A percentile compares a stretch with the other conserved stretches of the same genome.
These are phyloP conservation scores for Lithosia quadra DNA, from an alignment of 2,888 invertebrate genomes.

Conservation along the genomic window DNA sequence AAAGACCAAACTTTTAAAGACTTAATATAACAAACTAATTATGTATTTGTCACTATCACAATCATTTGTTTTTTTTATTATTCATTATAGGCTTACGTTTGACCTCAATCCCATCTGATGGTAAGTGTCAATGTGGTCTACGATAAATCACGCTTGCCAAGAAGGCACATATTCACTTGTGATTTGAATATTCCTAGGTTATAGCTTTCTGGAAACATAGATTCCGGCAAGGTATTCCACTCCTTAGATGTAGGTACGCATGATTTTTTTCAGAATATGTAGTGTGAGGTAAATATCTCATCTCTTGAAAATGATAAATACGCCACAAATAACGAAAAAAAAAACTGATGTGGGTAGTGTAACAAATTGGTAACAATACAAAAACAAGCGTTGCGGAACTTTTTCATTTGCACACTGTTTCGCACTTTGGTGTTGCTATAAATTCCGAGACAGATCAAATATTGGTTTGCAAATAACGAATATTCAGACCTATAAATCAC, in stretches of 20 bases:
- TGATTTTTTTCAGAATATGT: neutral
- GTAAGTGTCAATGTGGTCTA: too few relatives aligned
- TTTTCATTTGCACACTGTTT: constrained; percentile 82
- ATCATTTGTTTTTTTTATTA: too few relatives aligned
- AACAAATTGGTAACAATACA: constrained; percentile 79
- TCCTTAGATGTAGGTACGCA: too few relatives aligned
- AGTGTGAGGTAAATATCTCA: too few relatives aligned
- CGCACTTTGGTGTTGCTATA: constrained; percentile 78
- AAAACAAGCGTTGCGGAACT: constrained; percentile 77
- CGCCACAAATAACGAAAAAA: neutral
- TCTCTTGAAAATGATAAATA: constrained; percentile 6
- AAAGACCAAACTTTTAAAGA: constrained; percentile 14
- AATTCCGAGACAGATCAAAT: constrained; percentile 68
- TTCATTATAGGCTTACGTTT: too few relatives aligned
- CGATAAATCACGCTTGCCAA: too few relatives aligned
- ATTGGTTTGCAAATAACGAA: constrained; percentile 48
- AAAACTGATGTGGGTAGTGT: constrained; percentile 50
- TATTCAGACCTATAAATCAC: constrained; percentile 40
- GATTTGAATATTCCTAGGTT: too few relatives aligned
- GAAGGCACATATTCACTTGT: too few relatives aligned
- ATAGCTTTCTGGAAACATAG: too few relatives aligned
- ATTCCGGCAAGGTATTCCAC: too few relatives aligned
- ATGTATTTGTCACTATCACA: neutral
- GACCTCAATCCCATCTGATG: too few relatives aligned
- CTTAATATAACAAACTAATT: neutral